Evolutionary conservation across 1,140 invertebrate genomes (phyloP), one percentile per base, ranked within the genome.

Genomic region (Oncopeltus fasciatus): DNA sequence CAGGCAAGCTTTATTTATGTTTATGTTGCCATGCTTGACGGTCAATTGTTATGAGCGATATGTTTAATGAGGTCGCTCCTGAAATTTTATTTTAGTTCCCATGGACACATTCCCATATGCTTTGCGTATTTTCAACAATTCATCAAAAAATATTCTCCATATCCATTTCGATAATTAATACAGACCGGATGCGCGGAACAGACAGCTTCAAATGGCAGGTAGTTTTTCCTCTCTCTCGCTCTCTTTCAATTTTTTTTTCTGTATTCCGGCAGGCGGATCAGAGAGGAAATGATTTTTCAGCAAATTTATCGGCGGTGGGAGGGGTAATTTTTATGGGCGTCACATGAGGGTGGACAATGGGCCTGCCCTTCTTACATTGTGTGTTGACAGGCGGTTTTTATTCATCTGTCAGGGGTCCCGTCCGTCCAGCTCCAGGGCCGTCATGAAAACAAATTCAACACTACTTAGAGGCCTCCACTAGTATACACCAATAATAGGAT

Each of bases 391-490:
- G 49, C 20, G 5, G 20, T 26, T 18, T 11, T 24, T 24, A 53
- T 53, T 53, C 49, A 57, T 33, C 56, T 57, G 56, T 57, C 56
- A 57, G 16, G n/a, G 27, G 16, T 20, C 28, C 4, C 28, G 56
- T 31, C 28, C 27, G n/a, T 8, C 51, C 47, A n/a, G n/a, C 47
- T n/a, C 21, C 47, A 9, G 21, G n/a, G 27, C 11, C 56, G 28
- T 38, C 31, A 57, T 57, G 31, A 57, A 57, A 57, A 57, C 56
- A 57, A 57, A 57, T 57, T 57, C 16, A 57, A 57, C 56, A 57
- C 31, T 57, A 57, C 56, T 38, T 57, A 57, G 56, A 57, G 56
- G 27, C 56, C 56, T 57, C 56, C 27, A 28, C 56, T 57, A 57
- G 56, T 57, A 57, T 57, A 33, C 56, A 18, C 56, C 56, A 38